These are phyloP conservation scores for Galaxea fascicularis DNA, from an alignment of 92 coral and sea anemone genomes.

Conservation along the genomic window DNA sequence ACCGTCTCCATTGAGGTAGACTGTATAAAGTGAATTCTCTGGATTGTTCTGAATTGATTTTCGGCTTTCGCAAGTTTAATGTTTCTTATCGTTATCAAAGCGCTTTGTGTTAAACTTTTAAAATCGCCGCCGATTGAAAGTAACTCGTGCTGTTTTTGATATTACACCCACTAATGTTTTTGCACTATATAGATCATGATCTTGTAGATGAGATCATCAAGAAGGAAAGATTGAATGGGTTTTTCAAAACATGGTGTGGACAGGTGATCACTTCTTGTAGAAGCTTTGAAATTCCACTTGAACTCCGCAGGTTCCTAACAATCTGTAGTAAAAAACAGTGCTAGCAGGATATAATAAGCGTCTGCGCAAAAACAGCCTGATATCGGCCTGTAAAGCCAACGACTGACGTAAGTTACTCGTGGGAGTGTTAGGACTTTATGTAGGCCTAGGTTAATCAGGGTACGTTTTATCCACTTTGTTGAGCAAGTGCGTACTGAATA, in stretches of 20 bases:
- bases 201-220: not conserved
- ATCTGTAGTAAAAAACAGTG: slow-evolving; percentile 11
- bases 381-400: not conserved
- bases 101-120: not conserved
- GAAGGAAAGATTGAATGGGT: slow-evolving; percentile 2
- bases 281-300: slow-evolving; percentile 16
- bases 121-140: not conserved
- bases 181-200: not conserved
- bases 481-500: too few relatives aligned
- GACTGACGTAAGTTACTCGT: not conserved
- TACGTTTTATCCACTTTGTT: too few relatives aligned
- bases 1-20: not conserved
- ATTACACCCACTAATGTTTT: slow-evolving; percentile 13
- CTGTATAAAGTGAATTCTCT: not conserved
- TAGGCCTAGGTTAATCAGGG: too few relatives aligned
- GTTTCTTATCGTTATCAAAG: not conserved
- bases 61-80: not conserved
- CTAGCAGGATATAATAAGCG: not conserved
- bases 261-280: slow-evolving; percentile 16
- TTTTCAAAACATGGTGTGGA: slow-evolving; percentile 6
- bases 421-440: not conserved
- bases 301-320: slow-evolving; percentile 27
- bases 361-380: not conserved
- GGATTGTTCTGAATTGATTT: not conserved
- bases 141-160: slow-evolving; percentile 13